phyloP scores from a whole-genome alignment of 2,797 vertebrate genomes.

The Takifugu rubripes region DNA sequence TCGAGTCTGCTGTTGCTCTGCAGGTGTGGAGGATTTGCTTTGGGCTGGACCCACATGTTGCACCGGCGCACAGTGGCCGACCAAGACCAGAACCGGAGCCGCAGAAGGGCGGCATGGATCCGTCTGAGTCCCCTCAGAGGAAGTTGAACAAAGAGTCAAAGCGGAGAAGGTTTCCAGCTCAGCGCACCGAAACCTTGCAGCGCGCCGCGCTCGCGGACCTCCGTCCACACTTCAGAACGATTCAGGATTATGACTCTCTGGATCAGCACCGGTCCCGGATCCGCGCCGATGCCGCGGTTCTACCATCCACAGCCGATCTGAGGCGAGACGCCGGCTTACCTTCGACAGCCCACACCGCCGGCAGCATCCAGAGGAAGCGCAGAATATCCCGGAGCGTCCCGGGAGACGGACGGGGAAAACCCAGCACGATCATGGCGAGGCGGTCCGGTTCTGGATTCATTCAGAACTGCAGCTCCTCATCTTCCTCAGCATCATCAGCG shows the following conservation, averaged over 20 bases:
- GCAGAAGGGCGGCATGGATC: neutral
- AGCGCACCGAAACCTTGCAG: no score
- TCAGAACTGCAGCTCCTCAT: conserved; percentile 36
- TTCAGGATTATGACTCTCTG: no score
- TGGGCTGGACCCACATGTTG: conserved; percentile 5
- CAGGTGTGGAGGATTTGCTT: no score
- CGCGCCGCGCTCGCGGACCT: neutral
- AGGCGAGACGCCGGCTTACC: conserved; percentile 52
- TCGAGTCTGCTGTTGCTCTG: no score
- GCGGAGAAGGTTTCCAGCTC: no score
- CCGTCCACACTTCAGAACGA: neutral
- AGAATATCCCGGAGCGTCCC: conserved; percentile 55
- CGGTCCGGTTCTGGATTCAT: conserved; percentile 44
- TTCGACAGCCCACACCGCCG: conserved; percentile 68
- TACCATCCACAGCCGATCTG: no score
- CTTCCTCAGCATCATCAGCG: conserved; percentile 1
- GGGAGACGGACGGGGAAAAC: conserved; percentile 36
- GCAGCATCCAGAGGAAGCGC: conserved; percentile 67
- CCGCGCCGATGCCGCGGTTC: no score
- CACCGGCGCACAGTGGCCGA: neutral
- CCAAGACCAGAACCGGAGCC: neutral
- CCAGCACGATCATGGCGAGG: conserved; percentile 54
- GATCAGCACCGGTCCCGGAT: no score
- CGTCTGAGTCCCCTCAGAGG: no score
- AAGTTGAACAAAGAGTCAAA: no score